Conservation (phyloP, 2,797 vertebrate genomes). For the Remorina albescens region DNA sequence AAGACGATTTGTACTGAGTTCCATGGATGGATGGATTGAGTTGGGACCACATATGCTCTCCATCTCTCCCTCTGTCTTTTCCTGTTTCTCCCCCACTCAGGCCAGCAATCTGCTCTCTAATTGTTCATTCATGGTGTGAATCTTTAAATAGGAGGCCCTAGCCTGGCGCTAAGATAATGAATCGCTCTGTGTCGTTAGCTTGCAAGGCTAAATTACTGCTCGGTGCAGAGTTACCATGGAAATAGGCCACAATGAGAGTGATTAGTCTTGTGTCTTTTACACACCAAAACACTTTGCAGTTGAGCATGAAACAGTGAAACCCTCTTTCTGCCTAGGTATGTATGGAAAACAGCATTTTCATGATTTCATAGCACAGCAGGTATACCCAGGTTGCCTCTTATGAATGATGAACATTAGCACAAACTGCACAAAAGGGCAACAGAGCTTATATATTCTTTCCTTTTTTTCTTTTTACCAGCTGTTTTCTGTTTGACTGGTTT, state of each 20-base stretch:
- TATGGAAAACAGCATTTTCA: conserved; percentile 8
- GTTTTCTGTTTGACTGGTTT: not conserved
- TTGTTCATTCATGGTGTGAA: conserved; percentile 85
- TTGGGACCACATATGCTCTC: conserved; percentile 43
- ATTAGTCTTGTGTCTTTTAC: conserved; percentile 81
- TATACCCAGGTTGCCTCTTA: not conserved
- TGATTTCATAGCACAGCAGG: not conserved
- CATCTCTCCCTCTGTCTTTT: conserved; percentile 34
- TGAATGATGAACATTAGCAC: conserved; percentile 20
- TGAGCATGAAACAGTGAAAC: conserved; percentile 61
- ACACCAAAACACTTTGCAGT: conserved; percentile 62
- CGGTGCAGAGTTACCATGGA: conserved; percentile 84
- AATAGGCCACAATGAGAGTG: conserved; percentile 81
- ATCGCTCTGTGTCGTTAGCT: conserved; percentile 83
- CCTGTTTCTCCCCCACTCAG: conserved; percentile 42
- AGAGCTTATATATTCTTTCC: not conserved
- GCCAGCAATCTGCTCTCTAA: conserved; percentile 81
- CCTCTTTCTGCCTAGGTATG: conserved; percentile 23
- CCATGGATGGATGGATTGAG: conserved; percentile 16
- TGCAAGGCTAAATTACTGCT: conserved; percentile 82
- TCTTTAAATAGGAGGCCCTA: conserved; percentile 84
- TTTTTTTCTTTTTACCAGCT: not conserved
- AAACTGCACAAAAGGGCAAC: not conserved
- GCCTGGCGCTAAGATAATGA: conserved; percentile 83
- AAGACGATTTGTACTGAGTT: too few relatives aligned